These are phyloP conservation scores for Drosophila mojavensis DNA, from an alignment of 1,140 invertebrate species.

Conservation along the genomic window DNA sequence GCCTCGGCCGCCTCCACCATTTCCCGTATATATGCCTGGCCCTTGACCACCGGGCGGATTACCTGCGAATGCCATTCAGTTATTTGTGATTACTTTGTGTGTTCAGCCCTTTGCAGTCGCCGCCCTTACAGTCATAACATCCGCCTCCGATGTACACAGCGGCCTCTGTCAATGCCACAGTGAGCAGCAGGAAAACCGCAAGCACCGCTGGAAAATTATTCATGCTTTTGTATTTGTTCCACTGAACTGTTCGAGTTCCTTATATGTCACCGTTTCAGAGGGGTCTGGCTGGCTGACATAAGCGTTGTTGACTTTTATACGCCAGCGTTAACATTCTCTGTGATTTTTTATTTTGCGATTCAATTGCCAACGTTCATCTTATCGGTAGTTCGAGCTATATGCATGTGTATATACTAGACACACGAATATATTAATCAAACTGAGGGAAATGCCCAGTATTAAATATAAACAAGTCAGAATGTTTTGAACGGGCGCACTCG, in stretches of 20 bases:
- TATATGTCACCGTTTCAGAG: constrained; percentile 43
- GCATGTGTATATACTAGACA: not conserved
- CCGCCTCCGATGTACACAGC: constrained; percentile 72
- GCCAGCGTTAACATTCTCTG: constrained; percentile 17
- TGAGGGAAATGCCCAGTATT: constrained; percentile 48
- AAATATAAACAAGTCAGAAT: constrained; percentile 11
- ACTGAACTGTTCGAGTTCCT: constrained; percentile 28
- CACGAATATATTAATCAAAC: constrained; percentile 47
- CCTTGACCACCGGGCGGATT: constrained; percentile 68
- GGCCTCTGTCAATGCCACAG: constrained; percentile 52
- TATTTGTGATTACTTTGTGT: constrained; percentile 14
- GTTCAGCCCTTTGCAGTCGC: not conserved
- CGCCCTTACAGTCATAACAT: constrained; percentile 70
- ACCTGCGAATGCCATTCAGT: constrained; percentile 50
- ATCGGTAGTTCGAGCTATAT: constrained; percentile 19
- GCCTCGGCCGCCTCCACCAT: constrained; percentile 25
- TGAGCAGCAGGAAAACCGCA: constrained; percentile 46
- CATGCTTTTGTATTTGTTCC: constrained; percentile 32
- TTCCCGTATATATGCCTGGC: constrained; percentile 58
- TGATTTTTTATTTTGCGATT: constrained; percentile 33
- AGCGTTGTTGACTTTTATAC: constrained; percentile 61
- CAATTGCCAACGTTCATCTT: constrained; percentile 10
- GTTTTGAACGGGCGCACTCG: not conserved
- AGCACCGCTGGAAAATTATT: constrained; percentile 40
- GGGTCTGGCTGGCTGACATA: constrained; percentile 50